Percentiles rank a stretch among this genome's conserved stretches.
Conservation (phyloP, 2,797 vertebrate species). For the Avahi laniger region DNA sequence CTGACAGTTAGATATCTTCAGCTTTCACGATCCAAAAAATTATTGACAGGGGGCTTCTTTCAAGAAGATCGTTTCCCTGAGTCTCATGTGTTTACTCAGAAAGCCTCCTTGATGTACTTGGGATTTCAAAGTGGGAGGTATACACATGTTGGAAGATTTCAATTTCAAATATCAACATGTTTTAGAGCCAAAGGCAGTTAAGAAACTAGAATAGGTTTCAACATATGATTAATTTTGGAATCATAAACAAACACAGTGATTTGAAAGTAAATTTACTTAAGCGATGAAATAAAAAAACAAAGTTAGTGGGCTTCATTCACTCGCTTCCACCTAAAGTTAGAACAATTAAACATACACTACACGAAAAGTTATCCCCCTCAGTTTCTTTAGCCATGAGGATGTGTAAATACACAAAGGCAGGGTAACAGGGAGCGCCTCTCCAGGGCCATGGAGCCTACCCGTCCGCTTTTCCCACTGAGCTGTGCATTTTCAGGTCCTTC, state of each 20-base stretch:
- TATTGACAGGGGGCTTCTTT: not conserved
- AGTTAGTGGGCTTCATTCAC: not conserved
- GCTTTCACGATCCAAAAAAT: not conserved
- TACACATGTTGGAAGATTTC: not conserved
- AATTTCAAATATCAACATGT: not conserved
- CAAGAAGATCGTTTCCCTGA: not conserved
- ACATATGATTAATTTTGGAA: not conserved
- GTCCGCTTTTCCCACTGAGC: not conserved
- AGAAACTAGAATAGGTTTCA: conserved; percentile 17
- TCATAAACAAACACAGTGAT: conserved; percentile 11
- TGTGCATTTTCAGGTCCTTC: not conserved
- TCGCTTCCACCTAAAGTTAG: not conserved
- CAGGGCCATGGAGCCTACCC: no score
- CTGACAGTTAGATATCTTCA: not conserved
- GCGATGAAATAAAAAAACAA: not conserved
- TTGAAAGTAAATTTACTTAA: not conserved
- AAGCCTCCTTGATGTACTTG: not conserved
- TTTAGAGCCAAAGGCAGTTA: conserved; percentile 34
- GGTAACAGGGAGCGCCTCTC: not conserved
- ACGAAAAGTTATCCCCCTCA: not conserved
- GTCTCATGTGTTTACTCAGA: not conserved
- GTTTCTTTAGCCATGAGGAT: not conserved
- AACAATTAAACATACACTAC: not conserved
- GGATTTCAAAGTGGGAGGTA: conserved; percentile 19
- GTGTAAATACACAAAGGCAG: not conserved